Base-by-base conservation (phyloP, 1,140 invertebrate genomes). In the Formica exsecta region DNA sequence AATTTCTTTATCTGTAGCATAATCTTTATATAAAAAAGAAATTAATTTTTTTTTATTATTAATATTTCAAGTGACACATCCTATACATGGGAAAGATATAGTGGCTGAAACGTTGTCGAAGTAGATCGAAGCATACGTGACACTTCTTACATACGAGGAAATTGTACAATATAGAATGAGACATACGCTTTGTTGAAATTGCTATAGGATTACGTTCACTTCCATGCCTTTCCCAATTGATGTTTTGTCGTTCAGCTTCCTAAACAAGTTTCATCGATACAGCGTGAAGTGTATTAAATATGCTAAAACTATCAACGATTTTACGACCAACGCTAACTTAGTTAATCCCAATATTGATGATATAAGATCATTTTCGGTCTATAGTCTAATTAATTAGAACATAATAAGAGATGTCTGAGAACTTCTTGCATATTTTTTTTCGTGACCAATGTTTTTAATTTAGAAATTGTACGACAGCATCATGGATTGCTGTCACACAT, bases 181-280 rank as follows among this genome's bases (percentile, higher is more conserved):
- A 88, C 62, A 62, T 90, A 90, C 83, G 92, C 91, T 93, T 93
- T 85, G 84, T 92, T 92, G 85, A 86, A 80, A 89, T 88, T 81
- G 85, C 70, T 87, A 76, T 87, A 92, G 85, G 84, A 87, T 92
- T 89, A 84, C 75, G 87, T 89, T 89, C 57, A 68, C 51, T 84
- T 89, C 59, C 36, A 84, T 88, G 61, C 57, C 71, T 89, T 85
- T 89, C 64, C 88, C 76, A 91, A 22, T 93, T 89, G 86, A 92
- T 93, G 91, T 92, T 92, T 93, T 88, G 89, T 93, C 86, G 89
- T 92, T 93, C 91, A 91, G 85, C 92, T 92, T 88, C 88, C 86
- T 90, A 88, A 91, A 71, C 73, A 66, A 80, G 70, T 81, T 84
- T 87, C 79, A 81, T 79, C 70, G 68, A 88, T 86, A 88, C 57